Base-by-base conservation (phyloP, 2,113 vertebrate species). In the Podarcis raffonei region DNA sequence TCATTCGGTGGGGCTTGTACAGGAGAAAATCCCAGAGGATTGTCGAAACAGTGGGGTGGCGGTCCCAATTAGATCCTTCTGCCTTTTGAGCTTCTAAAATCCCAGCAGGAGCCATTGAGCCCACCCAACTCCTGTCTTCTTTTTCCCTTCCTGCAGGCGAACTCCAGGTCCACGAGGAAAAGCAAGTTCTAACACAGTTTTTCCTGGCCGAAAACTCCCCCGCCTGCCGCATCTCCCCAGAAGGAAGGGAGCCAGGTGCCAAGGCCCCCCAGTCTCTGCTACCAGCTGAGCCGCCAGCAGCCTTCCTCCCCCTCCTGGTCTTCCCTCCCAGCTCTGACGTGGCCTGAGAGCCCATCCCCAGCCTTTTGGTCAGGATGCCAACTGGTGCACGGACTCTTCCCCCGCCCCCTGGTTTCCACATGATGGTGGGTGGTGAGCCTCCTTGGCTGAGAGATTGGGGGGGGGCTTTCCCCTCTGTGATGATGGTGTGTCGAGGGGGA, bases 121-220 rank as follows among this genome's bases (percentile, higher is more conserved):
- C 2, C 22, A 23, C 48, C 42, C 12, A 7, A 16, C 71, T 7
- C 3, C 8, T 30, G 5, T 76, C 6, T 7, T 35, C 74, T 65
- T 62, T 65, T 66, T 25, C 62, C 79, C 2, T 75, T 57, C 37
- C 62, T 16, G 4, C 86, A 95, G 95, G 81, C 69, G 53, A 37
- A 42, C 62, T 88, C 77, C 87, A 87, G 37, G 23, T 66, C 3
- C 0, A 85, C 76, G 69, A 93, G 81, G 84, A 83, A 81, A 32
- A 20, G 6, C 0, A 87, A 57, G 5, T 81, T 87, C 87, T 95
- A 88, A 89, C n/a, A 30, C 39, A 4, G 1, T 7, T 2, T 16
- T 4, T 3, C 30, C 53, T 1, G 3, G 35, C 71, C 0, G 59
- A 1, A 39, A 27, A 30, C 35, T 13, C 39, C 25, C 93, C 77